Evolutionary conservation across 2,888 invertebrate species (phyloP).

Genomic region (Arctia plantaginis): DNA sequence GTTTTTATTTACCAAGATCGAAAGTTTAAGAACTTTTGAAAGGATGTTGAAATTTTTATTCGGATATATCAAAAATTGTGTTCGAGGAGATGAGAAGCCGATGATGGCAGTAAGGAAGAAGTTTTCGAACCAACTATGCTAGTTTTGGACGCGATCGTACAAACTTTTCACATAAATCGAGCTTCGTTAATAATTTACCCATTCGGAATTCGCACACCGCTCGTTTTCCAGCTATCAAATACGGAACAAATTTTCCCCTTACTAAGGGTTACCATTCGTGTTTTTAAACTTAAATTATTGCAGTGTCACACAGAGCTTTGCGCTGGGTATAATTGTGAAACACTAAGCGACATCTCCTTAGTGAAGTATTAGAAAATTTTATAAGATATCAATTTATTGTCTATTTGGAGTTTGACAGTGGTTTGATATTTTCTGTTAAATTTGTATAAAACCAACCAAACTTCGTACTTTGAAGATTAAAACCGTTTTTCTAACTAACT

Average conservation of each 20-base stretch:
- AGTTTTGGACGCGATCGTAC: conserved; percentile 65
- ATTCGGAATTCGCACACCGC: conserved; percentile 59
- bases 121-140: conserved; percentile 60
- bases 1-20: conserved; percentile 45
- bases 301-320: conserved; percentile 32
- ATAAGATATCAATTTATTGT: conserved; percentile 50
- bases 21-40: conserved; percentile 42
- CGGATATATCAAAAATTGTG: conserved; percentile 58
- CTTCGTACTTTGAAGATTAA: neutral
- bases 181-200: conserved; percentile 73
- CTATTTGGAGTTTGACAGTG: conserved; percentile 40
- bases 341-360: conserved; percentile 44
- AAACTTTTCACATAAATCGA: conserved; percentile 77
- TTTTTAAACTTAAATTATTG: conserved; percentile 34
- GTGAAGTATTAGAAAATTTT: conserved; percentile 47
- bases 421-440: neutral
- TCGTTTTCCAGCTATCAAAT: conserved; percentile 49
- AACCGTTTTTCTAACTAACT: neutral
- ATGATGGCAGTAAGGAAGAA: conserved; percentile 53
- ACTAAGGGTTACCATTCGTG: conserved; percentile 24
- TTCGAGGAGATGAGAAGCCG: conserved; percentile 55
- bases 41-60: conserved; percentile 52
- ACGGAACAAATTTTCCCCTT: conserved; percentile 36
- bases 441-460: neutral
- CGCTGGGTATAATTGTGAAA: conserved; percentile 31